These are phyloP conservation scores for Plestiodon gilberti DNA, from an alignment of 2,113 vertebrate genomes.

Conservation along the genomic window DNA sequence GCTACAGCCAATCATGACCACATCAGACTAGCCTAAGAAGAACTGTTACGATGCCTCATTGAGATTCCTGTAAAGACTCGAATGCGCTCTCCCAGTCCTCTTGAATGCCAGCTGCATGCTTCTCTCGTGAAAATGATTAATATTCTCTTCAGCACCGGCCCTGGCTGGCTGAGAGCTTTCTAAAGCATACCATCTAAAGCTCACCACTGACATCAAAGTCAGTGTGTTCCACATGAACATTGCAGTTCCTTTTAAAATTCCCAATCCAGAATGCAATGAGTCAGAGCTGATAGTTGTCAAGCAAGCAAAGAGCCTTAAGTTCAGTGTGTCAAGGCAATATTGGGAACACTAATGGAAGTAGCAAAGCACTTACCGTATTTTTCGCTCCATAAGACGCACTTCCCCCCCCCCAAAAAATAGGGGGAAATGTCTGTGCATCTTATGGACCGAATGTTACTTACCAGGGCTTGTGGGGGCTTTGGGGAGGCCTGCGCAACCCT, in stretches of 20 bases:
- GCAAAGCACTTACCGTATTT: slow-evolving; percentile 50
- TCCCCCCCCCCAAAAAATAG: no score
- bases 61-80: fast-evolving
- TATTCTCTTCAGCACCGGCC: slow-evolving; percentile 23
- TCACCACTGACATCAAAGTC: slow-evolving; percentile 3
- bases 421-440: no score
- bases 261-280: slow-evolving; percentile 24
- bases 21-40: no score
- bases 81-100: neutral
- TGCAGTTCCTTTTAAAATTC: slow-evolving; percentile 49
- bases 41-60: no score
- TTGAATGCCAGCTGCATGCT: neutral
- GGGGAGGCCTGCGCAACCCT: no score
- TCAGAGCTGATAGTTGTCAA: neutral
- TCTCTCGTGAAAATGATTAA: slow-evolving; percentile 37
- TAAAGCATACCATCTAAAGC: slow-evolving; percentile 41
- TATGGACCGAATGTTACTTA: no score
- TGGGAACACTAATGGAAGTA: slow-evolving; percentile 41
- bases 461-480: no score
- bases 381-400: no score
- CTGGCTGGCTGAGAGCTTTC: slow-evolving; percentile 19
- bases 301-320: neutral
- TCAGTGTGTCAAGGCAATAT: slow-evolving; percentile 58
- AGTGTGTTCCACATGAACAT: slow-evolving; percentile 9
- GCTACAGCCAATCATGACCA: no score